phyloP scores from a whole-genome alignment of 2,797 vertebrate genomes.

The Bufotes viridis region DNA sequence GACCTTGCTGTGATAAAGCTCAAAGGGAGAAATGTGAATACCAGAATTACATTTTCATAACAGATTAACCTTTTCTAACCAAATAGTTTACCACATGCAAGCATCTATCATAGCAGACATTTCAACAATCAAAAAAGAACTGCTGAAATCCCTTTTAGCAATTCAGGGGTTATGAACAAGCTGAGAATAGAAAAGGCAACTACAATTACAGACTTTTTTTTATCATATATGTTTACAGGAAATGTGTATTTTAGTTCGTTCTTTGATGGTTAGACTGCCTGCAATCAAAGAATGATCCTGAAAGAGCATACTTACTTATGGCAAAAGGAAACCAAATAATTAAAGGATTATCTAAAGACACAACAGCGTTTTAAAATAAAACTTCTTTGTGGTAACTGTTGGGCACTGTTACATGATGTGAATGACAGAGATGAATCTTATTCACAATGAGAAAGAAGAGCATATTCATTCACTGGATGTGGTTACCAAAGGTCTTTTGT shows the following conservation, averaged over 20 bases:
- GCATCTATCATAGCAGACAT: background rate
- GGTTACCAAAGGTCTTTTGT: slow-evolving; percentile 16
- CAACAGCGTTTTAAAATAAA: slow-evolving; percentile 59
- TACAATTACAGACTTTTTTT: slow-evolving; percentile 44
- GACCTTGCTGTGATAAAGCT: background rate
- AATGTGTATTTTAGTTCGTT: slow-evolving; percentile 41
- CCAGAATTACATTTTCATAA: background rate
- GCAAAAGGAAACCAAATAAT: slow-evolving; percentile 55
- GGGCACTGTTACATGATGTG: slow-evolving; percentile 47
- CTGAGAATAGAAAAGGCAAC: slow-evolving; percentile 25
- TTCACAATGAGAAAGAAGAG: slow-evolving; percentile 32
- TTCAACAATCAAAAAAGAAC: slow-evolving; percentile 2
- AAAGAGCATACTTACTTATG: slow-evolving; percentile 44
- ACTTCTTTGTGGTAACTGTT: slow-evolving; percentile 49
- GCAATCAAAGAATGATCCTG: slow-evolving; percentile 52
- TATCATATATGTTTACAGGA: slow-evolving; percentile 45
- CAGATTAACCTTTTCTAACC: background rate
- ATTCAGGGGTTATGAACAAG: slow-evolving; percentile 36
- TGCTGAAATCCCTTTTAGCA: slow-evolving; percentile 61
- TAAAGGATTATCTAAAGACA: slow-evolving; percentile 59
- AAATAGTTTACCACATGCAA: background rate
- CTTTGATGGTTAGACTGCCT: slow-evolving; percentile 53
- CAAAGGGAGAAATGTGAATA: background rate
- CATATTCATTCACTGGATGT: slow-evolving; percentile 27
- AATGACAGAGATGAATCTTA: slow-evolving; percentile 42